These are phyloP conservation scores for Zoanthus gigantus DNA, from an alignment of 92 coral and sea anemone species.

Conservation along the genomic window DNA sequence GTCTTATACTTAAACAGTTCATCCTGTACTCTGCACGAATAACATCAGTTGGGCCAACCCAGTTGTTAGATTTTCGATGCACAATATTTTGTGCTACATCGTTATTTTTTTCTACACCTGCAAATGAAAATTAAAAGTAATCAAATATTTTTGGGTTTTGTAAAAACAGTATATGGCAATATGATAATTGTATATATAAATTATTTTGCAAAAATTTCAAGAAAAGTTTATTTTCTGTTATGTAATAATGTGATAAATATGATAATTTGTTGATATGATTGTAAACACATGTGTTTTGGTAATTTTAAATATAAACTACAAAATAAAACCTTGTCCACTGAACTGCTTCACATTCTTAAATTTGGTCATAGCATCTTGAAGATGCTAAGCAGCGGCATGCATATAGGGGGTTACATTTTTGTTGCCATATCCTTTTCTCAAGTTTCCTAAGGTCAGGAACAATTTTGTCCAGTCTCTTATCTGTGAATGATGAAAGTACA, in stretches of 20 bases:
- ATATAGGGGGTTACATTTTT: conserved; percentile 73
- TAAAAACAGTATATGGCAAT: not conserved
- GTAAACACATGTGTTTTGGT: conserved; percentile 1
- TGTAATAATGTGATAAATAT: not conserved
- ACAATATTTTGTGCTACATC: conserved; percentile 58
- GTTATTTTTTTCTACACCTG: conserved; percentile 41
- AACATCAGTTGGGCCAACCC: conserved; percentile 60
- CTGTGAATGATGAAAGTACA: conserved; percentile 48
- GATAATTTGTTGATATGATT: not conserved
- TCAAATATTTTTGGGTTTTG: conserved; percentile 1
- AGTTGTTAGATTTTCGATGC: conserved; percentile 52
- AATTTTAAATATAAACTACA: conserved; percentile 3
- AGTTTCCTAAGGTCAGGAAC: conserved; percentile 59
- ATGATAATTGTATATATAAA: not conserved
- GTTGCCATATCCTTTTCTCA: conserved; percentile 66
- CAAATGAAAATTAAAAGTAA: not conserved
- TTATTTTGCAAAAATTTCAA: not conserved
- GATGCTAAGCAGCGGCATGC: conserved; percentile 71
- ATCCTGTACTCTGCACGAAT: conserved; percentile 56
- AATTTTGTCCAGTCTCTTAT: conserved; percentile 62
- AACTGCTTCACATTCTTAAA: conserved; percentile 74
- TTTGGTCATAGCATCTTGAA: conserved; percentile 61
- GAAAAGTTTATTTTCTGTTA: too few relatives aligned
- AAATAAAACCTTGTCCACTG: conserved; percentile 73
- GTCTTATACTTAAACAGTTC: conserved; percentile 15